Percentiles rank a stretch among this genome's conserved stretches.
Conservation (phyloP, 23 tunicate genomes). For the Aplidium turbinatum region DNA sequence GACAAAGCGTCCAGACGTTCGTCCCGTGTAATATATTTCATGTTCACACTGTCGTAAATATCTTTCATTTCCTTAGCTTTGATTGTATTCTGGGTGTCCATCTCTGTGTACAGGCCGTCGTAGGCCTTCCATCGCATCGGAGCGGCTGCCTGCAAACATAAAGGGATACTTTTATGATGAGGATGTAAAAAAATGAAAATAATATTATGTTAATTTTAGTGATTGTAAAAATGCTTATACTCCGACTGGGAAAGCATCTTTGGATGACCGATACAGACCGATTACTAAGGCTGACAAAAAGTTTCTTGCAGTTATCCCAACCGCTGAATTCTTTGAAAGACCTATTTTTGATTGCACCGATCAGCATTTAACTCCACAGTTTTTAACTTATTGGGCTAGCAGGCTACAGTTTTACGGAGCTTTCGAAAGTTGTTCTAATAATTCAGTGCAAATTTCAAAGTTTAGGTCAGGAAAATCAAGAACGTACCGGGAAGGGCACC, state of each 20-base stretch:
- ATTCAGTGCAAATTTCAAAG: no score
- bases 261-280: no score
- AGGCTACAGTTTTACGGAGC: no score
- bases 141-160: conserved; percentile 84
- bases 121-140: conserved; percentile 84
- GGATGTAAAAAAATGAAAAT: background rate
- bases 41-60: conserved; percentile 74
- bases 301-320: no score
- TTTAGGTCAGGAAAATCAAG: no score
- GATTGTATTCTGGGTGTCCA: conserved; percentile 93
- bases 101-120: conserved; percentile 75
- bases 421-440: no score
- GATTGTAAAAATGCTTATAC: background rate
- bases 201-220: background rate
- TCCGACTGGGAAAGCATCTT: background rate
- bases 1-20: conserved; percentile 88
- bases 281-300: no score
- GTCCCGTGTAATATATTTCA: conserved; percentile 85
- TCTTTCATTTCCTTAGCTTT: conserved; percentile 88
- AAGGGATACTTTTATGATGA: conserved; percentile 20
- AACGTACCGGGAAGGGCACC: no score
- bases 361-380: no score
- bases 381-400: no score
- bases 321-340: no score
- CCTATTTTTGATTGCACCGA: no score